These are phyloP conservation scores for Amniataba percoides DNA, from an alignment of 2,797 vertebrate species.

Conservation along the genomic window DNA sequence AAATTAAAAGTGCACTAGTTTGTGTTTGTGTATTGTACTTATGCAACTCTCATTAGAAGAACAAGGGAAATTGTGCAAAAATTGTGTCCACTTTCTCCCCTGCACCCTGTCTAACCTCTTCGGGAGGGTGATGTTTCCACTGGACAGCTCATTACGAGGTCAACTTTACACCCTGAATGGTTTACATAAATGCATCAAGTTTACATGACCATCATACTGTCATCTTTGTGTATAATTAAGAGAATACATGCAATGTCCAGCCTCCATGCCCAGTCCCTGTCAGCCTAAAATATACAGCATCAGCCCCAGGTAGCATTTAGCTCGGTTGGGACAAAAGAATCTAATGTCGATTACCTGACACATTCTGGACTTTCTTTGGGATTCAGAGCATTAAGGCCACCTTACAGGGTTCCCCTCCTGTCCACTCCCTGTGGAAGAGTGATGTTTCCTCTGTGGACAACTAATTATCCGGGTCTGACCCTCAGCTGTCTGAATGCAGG, in stretches of 20 bases:
- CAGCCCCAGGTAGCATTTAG: constrained; percentile 48
- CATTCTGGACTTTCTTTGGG: constrained; percentile 74
- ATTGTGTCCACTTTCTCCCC: constrained; percentile 29
- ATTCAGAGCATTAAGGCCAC: constrained; percentile 70
- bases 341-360: constrained; percentile 74
- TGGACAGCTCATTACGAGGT: constrained; percentile 74
- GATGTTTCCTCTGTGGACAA: constrained; percentile 88
- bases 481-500: constrained; percentile 97
- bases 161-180: constrained; percentile 43
- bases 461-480: constrained; percentile 95
- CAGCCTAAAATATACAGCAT: constrained; percentile 50
- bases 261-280: constrained; percentile 50
- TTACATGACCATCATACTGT: constrained; percentile 53
- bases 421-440: constrained; percentile 79
- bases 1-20: too few relatives aligned
- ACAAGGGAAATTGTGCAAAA: neutral
- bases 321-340: constrained; percentile 61
- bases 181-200: constrained; percentile 63
- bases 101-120: constrained; percentile 41
- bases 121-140: constrained; percentile 41
- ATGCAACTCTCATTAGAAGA: neutral
- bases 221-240: constrained; percentile 63
- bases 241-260: constrained; percentile 48
- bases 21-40: neutral
- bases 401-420: constrained; percentile 68